Evolutionary conservation across 2,113 vertebrate species (phyloP).

Genomic region (Coptodon rendalli): DNA sequence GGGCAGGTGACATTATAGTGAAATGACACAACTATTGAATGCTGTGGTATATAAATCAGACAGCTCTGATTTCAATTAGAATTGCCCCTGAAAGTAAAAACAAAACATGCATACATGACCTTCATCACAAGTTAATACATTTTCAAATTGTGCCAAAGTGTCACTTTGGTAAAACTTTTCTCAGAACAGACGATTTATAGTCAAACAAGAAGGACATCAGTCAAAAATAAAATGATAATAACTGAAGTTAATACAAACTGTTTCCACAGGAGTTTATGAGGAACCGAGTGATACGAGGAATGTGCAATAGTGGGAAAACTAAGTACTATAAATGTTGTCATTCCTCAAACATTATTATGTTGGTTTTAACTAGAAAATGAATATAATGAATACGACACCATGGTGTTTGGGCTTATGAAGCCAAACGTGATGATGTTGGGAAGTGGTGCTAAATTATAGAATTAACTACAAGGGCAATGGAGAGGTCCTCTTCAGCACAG

Average conservation of each 20-base stretch:
- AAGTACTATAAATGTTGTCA: background rate
- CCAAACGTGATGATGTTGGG: background rate
- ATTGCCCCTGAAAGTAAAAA: background rate
- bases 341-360: background rate
- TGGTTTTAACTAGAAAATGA: background rate
- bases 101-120: background rate
- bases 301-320: background rate
- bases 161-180: background rate
- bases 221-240: background rate
- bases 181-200: background rate
- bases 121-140: background rate
- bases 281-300: background rate
- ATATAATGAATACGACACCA: background rate
- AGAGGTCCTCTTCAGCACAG: background rate
- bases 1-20: background rate
- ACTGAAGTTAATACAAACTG: background rate
- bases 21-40: background rate
- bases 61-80: background rate
- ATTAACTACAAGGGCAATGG: background rate
- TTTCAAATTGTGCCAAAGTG: background rate
- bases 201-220: background rate
- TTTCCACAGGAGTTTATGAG: background rate
- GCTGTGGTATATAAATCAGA: background rate
- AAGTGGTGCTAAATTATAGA: background rate
- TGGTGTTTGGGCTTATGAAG: background rate